A percentile compares a stretch with the other conserved stretches of the same genome.
phyloP scores from a whole-genome alignment of 2,888 invertebrate species.

The Chrysolina oricalcia region DNA sequence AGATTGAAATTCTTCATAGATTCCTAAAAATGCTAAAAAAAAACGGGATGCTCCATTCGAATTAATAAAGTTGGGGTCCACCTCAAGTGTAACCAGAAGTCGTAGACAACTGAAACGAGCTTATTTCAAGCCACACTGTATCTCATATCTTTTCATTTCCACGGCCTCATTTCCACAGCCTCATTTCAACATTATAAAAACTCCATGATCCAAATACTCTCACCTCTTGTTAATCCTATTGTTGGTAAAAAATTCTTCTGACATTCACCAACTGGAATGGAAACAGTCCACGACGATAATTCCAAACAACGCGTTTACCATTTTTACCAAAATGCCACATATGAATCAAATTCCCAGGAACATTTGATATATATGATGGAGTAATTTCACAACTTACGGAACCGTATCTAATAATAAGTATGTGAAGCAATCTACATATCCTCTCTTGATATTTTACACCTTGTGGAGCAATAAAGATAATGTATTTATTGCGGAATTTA shows the following conservation, averaged over 20 bases:
- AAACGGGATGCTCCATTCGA: no score
- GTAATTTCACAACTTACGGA: conserved; percentile 20
- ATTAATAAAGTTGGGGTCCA: no score
- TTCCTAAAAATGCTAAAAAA: no score
- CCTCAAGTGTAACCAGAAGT: no score
- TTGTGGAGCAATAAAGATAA: conserved; percentile 51
- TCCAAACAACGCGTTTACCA: neutral
- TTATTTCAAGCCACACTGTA: no score
- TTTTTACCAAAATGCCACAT: neutral
- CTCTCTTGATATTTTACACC: conserved; percentile 52
- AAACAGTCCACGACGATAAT: neutral
- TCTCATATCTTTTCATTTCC: no score
- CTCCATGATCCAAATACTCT: no score
- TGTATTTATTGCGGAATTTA: conserved; percentile 60
- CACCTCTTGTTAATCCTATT: no score
- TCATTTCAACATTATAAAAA: no score
- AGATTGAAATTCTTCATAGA: no score
- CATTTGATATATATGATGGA: conserved; percentile 1
- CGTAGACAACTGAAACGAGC: no score
- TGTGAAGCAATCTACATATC: conserved; percentile 45
- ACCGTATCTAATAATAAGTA: conserved; percentile 32
- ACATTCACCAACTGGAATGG: neutral
- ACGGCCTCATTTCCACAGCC: no score
- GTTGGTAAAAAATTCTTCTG: neutral
- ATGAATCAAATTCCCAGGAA: conserved; percentile 11